These are phyloP conservation scores for Ethmia dodecea DNA, from an alignment of 2,888 invertebrate species.

Conservation along the genomic window DNA sequence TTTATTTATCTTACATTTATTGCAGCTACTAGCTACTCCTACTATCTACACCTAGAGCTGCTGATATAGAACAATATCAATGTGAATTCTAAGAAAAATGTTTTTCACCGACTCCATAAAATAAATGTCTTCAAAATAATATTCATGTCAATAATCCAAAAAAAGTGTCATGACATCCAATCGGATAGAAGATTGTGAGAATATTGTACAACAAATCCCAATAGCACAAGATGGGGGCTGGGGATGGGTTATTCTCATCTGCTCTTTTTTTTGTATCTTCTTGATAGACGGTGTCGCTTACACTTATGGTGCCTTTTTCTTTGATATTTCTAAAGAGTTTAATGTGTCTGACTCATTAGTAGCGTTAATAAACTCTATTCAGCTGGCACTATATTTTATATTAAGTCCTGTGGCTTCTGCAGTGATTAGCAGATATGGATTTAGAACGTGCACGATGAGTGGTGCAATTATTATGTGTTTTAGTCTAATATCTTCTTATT, in stretches of 20 bases:
- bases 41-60: too few species aligned
- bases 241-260: constrained; percentile 13
- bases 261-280: constrained; percentile 4
- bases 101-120: too few species aligned
- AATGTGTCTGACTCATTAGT: constrained; percentile 36
- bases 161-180: too few species aligned
- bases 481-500: constrained; percentile 47
- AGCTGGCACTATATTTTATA: constrained; percentile 50
- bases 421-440: constrained; percentile 63
- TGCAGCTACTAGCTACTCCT: too few species aligned
- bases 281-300: constrained; percentile 5
- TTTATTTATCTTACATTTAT: too few species aligned
- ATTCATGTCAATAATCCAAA: too few species aligned
- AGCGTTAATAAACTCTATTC: constrained; percentile 53
- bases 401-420: constrained; percentile 55
- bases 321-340: constrained; percentile 45
- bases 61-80: too few species aligned
- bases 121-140: too few species aligned
- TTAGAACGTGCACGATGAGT: constrained; percentile 53
- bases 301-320: constrained; percentile 6
- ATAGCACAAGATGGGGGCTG: constrained; percentile 13
- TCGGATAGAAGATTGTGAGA: too few species aligned
- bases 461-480: constrained; percentile 48
- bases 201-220: too few species aligned
- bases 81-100: too few species aligned